Evolutionary conservation across 2,797 vertebrate species (phyloP), one percentile per base, ranked within the genome.

Genomic region (Tachyglossus aculeatus): DNA sequence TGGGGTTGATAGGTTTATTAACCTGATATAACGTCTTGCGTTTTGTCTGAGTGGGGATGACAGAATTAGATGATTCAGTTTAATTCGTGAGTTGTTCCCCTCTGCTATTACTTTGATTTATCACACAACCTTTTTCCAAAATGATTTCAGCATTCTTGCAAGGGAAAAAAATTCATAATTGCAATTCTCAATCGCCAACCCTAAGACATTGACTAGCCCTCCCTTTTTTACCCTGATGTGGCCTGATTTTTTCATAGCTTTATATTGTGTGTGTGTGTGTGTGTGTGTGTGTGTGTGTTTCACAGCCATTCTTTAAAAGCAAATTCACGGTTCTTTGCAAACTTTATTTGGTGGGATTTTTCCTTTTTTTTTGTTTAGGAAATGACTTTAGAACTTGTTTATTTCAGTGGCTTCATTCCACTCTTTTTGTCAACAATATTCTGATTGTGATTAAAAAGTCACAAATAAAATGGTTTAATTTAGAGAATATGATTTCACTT

Each of bases 21-120:
- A 40, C 18, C 37, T 76, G 68, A 70, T 84, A 72, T 62, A 27
- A 25, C 18, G 45, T 65, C 19, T 12, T 9, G 22, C 64, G 43
- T 53, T 77, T 82, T 56, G 50, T 80, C 43, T 78, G 5, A 56
- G 53, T 76, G 32, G 43, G 43, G 63, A 60, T 51, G 67, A 50
- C 19, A 69, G 43, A 2, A 67, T 81, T 62, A 50, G 60, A 44
- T 78, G 60, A 67, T 60, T 78, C 73, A 55, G 59, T 31, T 18
- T 44, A 67, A 74, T 40, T 6, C 80, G 71, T 44, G 74, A 44
- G 7, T 51, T 15, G 9, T 74, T 74, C 64, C 68, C 47, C 45
- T n/a, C 24, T 76, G 39, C 51, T 47, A 4, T 69, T 78, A 64
- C 29, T 74, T 55, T 76, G n/a, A 65, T 65, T 80, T 78, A 67